Conservation (phyloP, 1,140 invertebrate species). For the Tribolium madens region DNA sequence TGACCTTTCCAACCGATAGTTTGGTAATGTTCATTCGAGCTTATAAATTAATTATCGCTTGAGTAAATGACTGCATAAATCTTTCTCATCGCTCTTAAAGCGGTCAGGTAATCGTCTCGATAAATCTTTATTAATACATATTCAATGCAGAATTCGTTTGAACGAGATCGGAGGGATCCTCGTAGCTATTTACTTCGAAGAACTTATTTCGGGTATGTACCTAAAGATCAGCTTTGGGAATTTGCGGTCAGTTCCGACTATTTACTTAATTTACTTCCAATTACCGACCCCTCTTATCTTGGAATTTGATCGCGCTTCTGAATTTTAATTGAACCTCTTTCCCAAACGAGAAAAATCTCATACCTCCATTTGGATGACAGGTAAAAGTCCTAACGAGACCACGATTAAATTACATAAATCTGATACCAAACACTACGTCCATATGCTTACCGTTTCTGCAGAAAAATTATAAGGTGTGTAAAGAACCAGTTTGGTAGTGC, state of each 20-base stretch:
- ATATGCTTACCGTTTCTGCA: constrained; percentile 21
- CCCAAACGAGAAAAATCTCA: constrained; percentile 8
- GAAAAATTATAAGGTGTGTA: constrained; percentile 21
- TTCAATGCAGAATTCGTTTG: constrained; percentile 40
- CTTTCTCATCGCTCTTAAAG: constrained; percentile 18
- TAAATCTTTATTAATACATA: constrained; percentile 43
- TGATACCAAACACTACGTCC: background rate
- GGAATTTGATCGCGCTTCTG: constrained; percentile 44
- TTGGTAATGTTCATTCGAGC: constrained; percentile 2
- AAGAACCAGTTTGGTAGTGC: constrained; percentile 13
- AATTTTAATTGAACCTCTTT: constrained; percentile 40
- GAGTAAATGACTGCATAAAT: constrained; percentile 31
- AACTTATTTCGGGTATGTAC: constrained; percentile 14
- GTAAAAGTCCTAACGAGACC: background rate
- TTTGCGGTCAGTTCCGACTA: constrained; percentile 42
- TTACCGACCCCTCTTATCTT: constrained; percentile 38
- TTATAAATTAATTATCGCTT: constrained; percentile 34
- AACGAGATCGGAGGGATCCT: constrained; percentile 12
- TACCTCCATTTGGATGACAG: constrained; percentile 5
- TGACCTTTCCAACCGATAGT: background rate
- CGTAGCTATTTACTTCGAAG: constrained; percentile 30
- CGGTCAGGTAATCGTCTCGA: constrained; percentile 28
- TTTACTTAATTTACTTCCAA: constrained; percentile 46
- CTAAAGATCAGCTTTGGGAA: constrained; percentile 8
- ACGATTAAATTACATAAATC: constrained; percentile 32